Evolutionary conservation across 2,888 invertebrate genomes (phyloP), one percentile per base, ranked within the genome.

Genomic region (Lasioglossum pauxillum): DNA sequence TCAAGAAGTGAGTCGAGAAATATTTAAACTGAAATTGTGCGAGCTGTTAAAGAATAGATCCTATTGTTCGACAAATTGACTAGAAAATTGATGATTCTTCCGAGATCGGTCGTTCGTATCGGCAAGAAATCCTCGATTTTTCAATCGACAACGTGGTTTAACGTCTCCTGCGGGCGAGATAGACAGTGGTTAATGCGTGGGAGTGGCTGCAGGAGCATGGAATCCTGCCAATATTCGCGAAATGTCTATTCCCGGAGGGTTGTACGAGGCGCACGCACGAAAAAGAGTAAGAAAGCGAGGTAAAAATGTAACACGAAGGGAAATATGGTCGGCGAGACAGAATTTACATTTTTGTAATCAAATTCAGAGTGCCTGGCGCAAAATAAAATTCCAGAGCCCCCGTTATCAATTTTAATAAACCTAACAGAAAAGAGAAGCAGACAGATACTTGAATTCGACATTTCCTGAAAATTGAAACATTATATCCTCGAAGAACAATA

Each of bases 161-260:
- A 84, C 84, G 81, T 81, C 85, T 53, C 67, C 69, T 49, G 23
- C 53, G 19, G 31, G 46, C 69, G 3, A 4, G 76, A 10, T 19
- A 60, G 64, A 31, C 64, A 44, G 19, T 80, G 83, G 82, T 81
- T 85, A 84, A 85, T 82, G 88, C 84, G 79, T 88, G 83, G 86
- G 82, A 88, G 82, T 72, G 80, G 87, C 78, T 74, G 85, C 80
- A 75, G 74, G 74, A 75, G 53, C 75, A 88, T 90, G 91, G 91
- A 91, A 84, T 83, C 60, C 83, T 89, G 90, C 91, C 91, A 91
- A 91, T 86, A 89, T 84, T 87, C 82, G 88, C 82, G 85, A 87
- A 90, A 85, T 44, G 82, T 88, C 88, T 82, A 71, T 76, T 80
- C 84, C 83, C 53, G 83, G 78, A 76, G 78, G 82, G 87, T 83